Conservation (phyloP, 1,140 invertebrate species). For the Drosophila sulfurigaster region DNA sequence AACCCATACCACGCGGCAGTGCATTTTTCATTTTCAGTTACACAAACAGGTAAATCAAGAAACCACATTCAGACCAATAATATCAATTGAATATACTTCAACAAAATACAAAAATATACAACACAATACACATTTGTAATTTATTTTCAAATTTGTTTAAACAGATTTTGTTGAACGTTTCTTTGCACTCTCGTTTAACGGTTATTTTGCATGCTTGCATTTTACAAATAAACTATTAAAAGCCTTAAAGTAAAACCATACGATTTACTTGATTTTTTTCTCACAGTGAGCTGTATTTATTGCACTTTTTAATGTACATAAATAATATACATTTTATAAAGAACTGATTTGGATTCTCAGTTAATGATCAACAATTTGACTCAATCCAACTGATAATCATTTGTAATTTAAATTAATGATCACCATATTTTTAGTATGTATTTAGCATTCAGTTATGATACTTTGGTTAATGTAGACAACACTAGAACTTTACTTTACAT, state of each 20-base stretch:
- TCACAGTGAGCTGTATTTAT: slow-evolving; percentile 49
- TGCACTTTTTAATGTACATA: slow-evolving; percentile 35
- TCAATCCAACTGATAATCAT: slow-evolving; percentile 16
- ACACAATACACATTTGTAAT: slow-evolving; percentile 25
- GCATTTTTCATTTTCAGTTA: slow-evolving; percentile 98
- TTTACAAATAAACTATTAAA: slow-evolving; percentile 16
- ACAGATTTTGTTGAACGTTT: slow-evolving; percentile 35
- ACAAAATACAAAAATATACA: slow-evolving; percentile 12
- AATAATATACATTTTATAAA: slow-evolving; percentile 20
- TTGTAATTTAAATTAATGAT: background rate
- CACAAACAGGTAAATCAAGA: slow-evolving; percentile 92
- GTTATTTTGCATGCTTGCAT: slow-evolving; percentile 49
- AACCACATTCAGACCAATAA: slow-evolving; percentile 39
- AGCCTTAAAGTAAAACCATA: slow-evolving; percentile 1
- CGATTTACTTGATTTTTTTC: slow-evolving; percentile 15
- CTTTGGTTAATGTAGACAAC: background rate
- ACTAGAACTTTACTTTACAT: slow-evolving; percentile 2
- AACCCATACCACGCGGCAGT: slow-evolving; percentile 96
- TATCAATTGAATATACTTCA: slow-evolving; percentile 12
- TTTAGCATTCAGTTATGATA: background rate
- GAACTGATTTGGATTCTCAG: slow-evolving; percentile 23
- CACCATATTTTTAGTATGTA: background rate
- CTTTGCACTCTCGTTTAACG: slow-evolving; percentile 26
- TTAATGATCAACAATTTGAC: background rate
- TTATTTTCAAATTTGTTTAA: slow-evolving; percentile 15